These are phyloP conservation scores for Oreocharis arfaki DNA, from an alignment of 2,113 vertebrate species.

Conservation along the genomic window DNA sequence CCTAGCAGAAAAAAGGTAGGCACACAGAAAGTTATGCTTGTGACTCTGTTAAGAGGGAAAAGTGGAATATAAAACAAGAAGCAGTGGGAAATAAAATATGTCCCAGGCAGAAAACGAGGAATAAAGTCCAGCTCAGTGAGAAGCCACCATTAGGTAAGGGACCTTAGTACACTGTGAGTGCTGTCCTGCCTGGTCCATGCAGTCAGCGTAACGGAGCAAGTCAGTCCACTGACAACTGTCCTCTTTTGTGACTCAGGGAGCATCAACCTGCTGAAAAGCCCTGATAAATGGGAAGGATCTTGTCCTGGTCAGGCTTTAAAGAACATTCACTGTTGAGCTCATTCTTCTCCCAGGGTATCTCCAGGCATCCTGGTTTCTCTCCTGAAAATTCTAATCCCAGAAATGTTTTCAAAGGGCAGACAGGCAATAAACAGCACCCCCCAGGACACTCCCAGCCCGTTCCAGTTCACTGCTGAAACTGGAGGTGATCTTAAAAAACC, in stretches of 20 bases:
- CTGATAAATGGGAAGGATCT: background rate
- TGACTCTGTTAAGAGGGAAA: background rate
- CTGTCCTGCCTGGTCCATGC: background rate
- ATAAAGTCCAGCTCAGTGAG: background rate
- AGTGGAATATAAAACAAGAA: background rate
- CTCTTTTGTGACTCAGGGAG: background rate
- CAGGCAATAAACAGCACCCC: background rate
- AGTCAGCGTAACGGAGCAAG: background rate
- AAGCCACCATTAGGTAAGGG: background rate
- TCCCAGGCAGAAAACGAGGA: background rate
- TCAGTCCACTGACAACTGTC: background rate
- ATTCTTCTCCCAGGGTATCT: background rate
- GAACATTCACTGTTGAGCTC: background rate
- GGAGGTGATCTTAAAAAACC: background rate
- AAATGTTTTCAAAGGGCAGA: background rate
- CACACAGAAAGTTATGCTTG: background rate
- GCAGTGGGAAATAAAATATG: background rate
- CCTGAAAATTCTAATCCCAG: background rate
- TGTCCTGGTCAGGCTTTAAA: background rate
- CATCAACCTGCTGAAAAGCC: background rate
- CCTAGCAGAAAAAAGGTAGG: background rate
- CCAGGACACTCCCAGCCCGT: background rate
- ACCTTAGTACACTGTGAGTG: background rate
- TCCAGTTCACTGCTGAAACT: background rate
- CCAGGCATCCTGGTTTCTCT: background rate